phyloP scores from a whole-genome alignment of 2,888 invertebrate genomes.

The Eupithecia vulgata region DNA sequence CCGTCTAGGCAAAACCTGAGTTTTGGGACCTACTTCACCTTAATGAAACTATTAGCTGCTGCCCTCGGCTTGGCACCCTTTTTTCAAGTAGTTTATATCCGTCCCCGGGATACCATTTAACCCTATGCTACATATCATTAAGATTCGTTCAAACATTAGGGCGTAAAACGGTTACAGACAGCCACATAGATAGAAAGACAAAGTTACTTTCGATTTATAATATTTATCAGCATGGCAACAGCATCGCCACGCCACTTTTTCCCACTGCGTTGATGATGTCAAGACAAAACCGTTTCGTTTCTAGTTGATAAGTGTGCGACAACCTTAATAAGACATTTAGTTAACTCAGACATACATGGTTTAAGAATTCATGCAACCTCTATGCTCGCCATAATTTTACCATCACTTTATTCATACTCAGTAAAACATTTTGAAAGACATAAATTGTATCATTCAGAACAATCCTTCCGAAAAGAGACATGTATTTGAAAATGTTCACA shows the following conservation, averaged over 20 bases:
- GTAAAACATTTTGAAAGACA: background rate
- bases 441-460: constrained; percentile 14
- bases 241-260: background rate
- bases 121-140: no score
- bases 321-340: background rate
- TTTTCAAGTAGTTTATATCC: no score
- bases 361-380: background rate
- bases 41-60: no score
- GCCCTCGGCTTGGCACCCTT: no score
- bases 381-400: constrained; percentile 9
- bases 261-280: background rate
- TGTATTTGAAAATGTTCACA: constrained; percentile 15
- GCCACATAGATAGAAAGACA: no score
- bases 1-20: no score
- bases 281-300: background rate
- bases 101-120: no score
- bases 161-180: no score
- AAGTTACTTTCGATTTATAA: no score
- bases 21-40: no score
- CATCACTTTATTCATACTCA: constrained; percentile 6
- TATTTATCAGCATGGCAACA: background rate
- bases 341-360: background rate
- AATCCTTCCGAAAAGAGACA: background rate
- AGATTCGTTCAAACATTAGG: no score
- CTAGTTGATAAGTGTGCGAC: background rate